Base-by-base conservation (phyloP, 2,888 invertebrate species). In the Agrochola lychnidis region DNA sequence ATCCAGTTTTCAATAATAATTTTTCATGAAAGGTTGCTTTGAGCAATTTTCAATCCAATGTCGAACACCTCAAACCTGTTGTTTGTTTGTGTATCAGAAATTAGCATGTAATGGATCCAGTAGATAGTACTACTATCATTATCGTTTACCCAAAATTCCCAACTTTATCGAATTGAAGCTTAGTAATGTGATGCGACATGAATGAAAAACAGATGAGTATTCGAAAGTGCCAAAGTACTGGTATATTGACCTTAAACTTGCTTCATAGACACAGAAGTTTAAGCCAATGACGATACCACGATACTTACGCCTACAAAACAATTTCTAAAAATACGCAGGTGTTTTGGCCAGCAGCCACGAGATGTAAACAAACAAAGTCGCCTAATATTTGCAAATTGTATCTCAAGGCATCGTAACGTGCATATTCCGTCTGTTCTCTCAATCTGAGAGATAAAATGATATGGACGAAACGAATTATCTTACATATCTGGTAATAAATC, bases 281-380 rank as follows among this genome's bases (percentile, higher is more conserved):
- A 76, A 83, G 63, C 69, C 81, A 81, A 78, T 79, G 83, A 83
- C 86, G 66, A 81, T 76, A 73, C 64, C 62, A 4, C 36, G 22
- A 87, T 86, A 85, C 81, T 85, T 87, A 88, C 89, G 88, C 88
- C 86, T 89, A 90, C 88, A 85, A 85, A 85, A 83, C 87, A 83
- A 83, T 81, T 76, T 87, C 88, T 90, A 93, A 91, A 91, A 92
- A 92, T 92, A 93, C 88, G 80, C 84, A 80, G 76, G 72, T 81
- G 87, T 79, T 92, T 90, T 94, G 94, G 94, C 94, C 86, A 84
- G 77, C 73, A 85, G 93, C 94, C 94, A 94, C 75, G 73, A 76
- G 73, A 87, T 82, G 87, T 89, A 90, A 89, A 89, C 88, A 90
- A 88, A 86, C 88, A 87, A 84, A 82, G 78, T 78, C 67, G 62